Percentiles rank a stretch among this genome's conserved stretches.
Evolutionary conservation across 2,797 vertebrate genomes (phyloP).

Genomic region (Gymnodraco acuticeps): DNA sequence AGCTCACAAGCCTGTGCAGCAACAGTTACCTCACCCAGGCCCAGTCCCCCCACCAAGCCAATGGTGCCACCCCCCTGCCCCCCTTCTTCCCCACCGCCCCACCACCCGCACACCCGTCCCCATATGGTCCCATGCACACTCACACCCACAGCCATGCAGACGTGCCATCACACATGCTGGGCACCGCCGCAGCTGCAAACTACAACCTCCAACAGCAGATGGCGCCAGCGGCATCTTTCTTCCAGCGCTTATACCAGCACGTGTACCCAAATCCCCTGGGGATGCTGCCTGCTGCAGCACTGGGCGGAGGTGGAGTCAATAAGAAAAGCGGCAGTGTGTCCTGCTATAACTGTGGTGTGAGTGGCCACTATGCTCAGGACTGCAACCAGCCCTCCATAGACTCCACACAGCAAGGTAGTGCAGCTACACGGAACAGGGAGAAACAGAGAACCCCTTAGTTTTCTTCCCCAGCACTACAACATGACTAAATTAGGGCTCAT

Average conservation of each 20-base stretch:
- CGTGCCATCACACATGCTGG: constrained; percentile 85
- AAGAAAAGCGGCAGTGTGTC: constrained; percentile 94
- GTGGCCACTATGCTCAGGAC: constrained; percentile 94
- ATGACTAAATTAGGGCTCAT: neutral
- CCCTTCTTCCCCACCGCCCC: constrained; percentile 88
- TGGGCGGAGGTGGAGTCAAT: constrained; percentile 87
- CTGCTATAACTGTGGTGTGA: constrained; percentile 95
- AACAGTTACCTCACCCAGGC: constrained; percentile 94
- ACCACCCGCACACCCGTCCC: constrained; percentile 81
- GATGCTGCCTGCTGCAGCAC: constrained; percentile 84
- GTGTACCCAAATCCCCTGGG: constrained; percentile 87
- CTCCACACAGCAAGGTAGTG: constrained; percentile 93
- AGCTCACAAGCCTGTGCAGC: constrained; percentile 90
- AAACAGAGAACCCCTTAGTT: constrained; percentile 25
- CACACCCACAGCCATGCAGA: constrained; percentile 85
- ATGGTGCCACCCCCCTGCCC: constrained; percentile 85
- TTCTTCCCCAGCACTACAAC: neutral
- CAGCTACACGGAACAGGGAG: constrained; percentile 6
- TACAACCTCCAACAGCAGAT: constrained; percentile 94
- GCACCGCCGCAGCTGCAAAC: constrained; percentile 80
- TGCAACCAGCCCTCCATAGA: constrained; percentile 95
- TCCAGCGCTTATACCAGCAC: constrained; percentile 87
- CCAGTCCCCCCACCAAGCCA: constrained; percentile 91
- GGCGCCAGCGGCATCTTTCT: constrained; percentile 89
- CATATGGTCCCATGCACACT: constrained; percentile 89